Percentiles rank a stretch among this genome's conserved stretches.
phyloP scores from a whole-genome alignment of 2,797 vertebrate genomes.

The Poeciliopsis presidionis region DNA sequence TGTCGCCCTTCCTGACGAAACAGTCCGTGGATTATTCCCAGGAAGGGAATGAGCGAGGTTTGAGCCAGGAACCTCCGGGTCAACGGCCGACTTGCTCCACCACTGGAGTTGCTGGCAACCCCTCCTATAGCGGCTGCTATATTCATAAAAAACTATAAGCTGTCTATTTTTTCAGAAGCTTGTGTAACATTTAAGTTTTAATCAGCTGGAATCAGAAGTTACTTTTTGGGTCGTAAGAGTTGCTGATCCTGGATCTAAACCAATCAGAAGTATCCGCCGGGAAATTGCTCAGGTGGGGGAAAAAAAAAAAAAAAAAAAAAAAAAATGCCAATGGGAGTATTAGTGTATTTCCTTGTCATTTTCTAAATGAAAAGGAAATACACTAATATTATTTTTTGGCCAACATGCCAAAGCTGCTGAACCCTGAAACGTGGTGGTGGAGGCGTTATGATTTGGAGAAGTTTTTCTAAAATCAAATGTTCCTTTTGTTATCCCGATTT shows the following conservation, averaged over 20 bases:
- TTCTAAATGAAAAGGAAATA: too few relatives aligned
- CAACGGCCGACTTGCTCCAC: background rate
- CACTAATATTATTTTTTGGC: background rate
- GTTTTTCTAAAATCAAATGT: background rate
- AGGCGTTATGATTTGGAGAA: background rate
- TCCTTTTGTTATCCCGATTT: background rate
- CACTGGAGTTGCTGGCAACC: background rate
- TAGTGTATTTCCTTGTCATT: too few relatives aligned
- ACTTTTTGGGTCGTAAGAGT: background rate
- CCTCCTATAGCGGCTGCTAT: background rate
- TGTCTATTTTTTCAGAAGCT: background rate
- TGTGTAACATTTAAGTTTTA: too few relatives aligned
- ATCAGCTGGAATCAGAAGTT: background rate
- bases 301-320: too few relatives aligned
- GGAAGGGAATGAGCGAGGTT: background rate
- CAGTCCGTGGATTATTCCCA: background rate
- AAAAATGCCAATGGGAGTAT: background rate
- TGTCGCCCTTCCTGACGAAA: background rate
- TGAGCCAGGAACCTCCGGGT: background rate
- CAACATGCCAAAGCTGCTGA: background rate
- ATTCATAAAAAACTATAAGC: background rate
- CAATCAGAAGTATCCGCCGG: background rate
- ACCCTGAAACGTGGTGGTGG: background rate
- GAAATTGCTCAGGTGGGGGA: background rate
- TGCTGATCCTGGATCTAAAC: background rate